A percentile compares a stretch with the other conserved stretches of the same genome.
phyloP scores from a whole-genome alignment of 2,113 vertebrate genomes.

The Ivindomyrus marchei region DNA sequence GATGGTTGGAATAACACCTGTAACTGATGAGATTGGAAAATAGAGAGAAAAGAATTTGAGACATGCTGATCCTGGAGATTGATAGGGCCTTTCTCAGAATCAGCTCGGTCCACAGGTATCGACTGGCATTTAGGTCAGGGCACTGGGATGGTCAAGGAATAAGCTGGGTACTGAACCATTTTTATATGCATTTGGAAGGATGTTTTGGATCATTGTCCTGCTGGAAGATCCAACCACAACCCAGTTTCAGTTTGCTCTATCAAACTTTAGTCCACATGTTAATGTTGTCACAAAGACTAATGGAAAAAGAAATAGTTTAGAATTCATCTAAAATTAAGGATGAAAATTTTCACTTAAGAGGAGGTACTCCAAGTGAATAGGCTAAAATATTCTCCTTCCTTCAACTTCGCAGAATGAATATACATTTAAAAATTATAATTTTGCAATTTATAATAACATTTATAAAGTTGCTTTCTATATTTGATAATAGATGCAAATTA shows the following conservation, averaged over 20 bases:
- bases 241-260: not conserved
- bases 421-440: not conserved
- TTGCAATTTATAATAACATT: not conserved
- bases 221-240: too few relatives aligned
- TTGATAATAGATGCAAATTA: not conserved
- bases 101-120: too few relatives aligned
- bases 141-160: too few relatives aligned
- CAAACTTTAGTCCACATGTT: not conserved
- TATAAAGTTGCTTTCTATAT: not conserved
- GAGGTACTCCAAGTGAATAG: not conserved
- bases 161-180: too few relatives aligned
- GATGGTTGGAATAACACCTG: not conserved
- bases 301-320: not conserved
- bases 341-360: not conserved
- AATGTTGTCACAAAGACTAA: not conserved
- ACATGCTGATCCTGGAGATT: too few relatives aligned
- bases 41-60: not conserved
- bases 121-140: too few relatives aligned
- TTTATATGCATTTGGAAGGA: too few relatives aligned
- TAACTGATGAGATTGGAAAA: not conserved
- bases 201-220: too few relatives aligned
- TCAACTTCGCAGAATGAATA: not conserved
- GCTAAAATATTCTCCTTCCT: not conserved
- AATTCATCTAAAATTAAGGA: not conserved
- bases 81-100: too few relatives aligned